A percentile compares a stretch with the other conserved stretches of the same genome.
Conservation (phyloP, 2,888 invertebrate species). For the Trissoscelio sp. region DNA sequence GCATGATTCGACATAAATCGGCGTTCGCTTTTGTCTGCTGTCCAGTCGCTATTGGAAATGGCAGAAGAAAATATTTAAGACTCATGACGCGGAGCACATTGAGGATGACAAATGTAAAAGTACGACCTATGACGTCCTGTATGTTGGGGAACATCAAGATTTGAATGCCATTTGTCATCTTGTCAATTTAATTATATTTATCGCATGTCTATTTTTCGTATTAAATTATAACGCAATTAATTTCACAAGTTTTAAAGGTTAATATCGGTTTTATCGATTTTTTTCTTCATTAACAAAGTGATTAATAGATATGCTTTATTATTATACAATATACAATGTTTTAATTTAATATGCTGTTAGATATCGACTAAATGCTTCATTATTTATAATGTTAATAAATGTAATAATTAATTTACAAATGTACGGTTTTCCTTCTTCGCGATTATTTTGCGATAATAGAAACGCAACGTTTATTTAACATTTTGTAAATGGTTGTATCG, state of each 20-base stretch:
- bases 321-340: too few species aligned
- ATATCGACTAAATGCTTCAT: not conserved
- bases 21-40: slow-evolving; percentile 19
- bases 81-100: slow-evolving; percentile 42
- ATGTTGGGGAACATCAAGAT: slow-evolving; percentile 17
- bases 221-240: slow-evolving; percentile 33
- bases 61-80: slow-evolving; percentile 50
- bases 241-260: slow-evolving; percentile 15
- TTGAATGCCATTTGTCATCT: slow-evolving; percentile 57
- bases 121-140: slow-evolving; percentile 41
- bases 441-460: slow-evolving; percentile 1
- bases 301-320: slow-evolving; percentile 2
- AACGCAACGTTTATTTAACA: slow-evolving; percentile 6
- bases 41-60: slow-evolving; percentile 28
- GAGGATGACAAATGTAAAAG: slow-evolving; percentile 59
- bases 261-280: not conserved
- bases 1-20: slow-evolving; percentile 57
- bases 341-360: not conserved
- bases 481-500: not conserved
- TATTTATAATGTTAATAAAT: not conserved
- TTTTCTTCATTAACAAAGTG: not conserved
- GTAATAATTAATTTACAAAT: too few species aligned
- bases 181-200: slow-evolving; percentile 58
- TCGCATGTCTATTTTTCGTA: slow-evolving; percentile 9
- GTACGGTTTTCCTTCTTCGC: not conserved